A percentile compares a stretch with the other conserved stretches of the same genome.
Evolutionary conservation across 2,888 invertebrate species (phyloP).

Genomic region (Drosophila subquinaria): DNA sequence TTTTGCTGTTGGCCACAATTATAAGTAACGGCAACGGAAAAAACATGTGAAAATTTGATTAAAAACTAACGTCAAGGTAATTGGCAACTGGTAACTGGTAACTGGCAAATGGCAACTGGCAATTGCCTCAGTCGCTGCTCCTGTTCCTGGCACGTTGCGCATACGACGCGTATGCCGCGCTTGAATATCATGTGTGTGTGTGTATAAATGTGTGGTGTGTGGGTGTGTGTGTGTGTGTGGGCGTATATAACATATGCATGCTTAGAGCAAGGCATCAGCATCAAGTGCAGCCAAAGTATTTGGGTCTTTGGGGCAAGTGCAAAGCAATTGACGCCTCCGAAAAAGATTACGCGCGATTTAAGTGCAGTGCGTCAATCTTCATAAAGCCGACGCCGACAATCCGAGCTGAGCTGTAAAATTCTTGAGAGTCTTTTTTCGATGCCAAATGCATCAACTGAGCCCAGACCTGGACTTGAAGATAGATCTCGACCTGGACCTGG

Average conservation of each 20-base stretch:
- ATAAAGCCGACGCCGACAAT: constrained; percentile 38
- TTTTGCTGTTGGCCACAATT: constrained; percentile 41
- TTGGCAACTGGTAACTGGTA: constrained; percentile 32
- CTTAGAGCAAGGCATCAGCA: constrained; percentile 13
- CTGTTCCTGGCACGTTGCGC: constrained; percentile 16
- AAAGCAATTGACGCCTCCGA: constrained; percentile 81
- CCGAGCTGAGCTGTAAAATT: background rate
- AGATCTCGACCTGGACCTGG: constrained; percentile 24
- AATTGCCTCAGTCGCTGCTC: constrained; percentile 6
- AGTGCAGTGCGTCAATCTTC: constrained; percentile 71
- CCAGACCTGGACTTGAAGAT: constrained; percentile 7
- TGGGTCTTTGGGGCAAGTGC: constrained; percentile 84
- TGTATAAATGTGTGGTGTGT: background rate
- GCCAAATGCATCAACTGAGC: background rate
- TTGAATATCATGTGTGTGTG: background rate
- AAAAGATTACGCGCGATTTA: constrained; percentile 66
- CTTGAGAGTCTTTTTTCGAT: background rate
- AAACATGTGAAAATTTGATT: constrained; percentile 72
- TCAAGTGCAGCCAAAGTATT: constrained; percentile 60
- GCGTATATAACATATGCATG: constrained; percentile 9
- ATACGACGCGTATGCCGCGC: constrained; percentile 44
- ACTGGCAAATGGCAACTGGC: background rate
- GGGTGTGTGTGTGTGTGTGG: background rate
- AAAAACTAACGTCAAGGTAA: constrained; percentile 71
- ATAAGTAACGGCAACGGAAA: constrained; percentile 45